phyloP scores from a whole-genome alignment of 2,113 vertebrate species.

The Dicerorhinus sumatrensis region DNA sequence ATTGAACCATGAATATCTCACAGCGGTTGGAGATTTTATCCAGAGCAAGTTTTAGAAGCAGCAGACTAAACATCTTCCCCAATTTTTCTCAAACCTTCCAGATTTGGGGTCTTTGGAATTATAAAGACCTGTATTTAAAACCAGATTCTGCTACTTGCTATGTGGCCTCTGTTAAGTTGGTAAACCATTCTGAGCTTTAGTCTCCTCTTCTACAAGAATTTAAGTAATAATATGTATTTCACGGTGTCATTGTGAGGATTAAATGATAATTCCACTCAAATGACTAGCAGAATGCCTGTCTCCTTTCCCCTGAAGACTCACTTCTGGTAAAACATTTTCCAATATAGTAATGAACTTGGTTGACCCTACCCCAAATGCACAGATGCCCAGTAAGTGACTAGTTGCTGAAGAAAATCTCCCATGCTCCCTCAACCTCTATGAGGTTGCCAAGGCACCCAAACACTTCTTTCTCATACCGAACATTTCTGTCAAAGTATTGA shows the following conservation, averaged over 20 bases:
- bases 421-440: not conserved
- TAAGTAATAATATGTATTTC: not conserved
- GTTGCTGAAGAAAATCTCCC: not conserved
- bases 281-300: not conserved
- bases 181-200: not conserved
- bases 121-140: not conserved
- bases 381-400: not conserved
- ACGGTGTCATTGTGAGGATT: not conserved
- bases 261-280: not conserved
- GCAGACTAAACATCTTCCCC: not conserved
- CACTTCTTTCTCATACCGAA: not conserved
- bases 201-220: slow-evolving; percentile 7
- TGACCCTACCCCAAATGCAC: not conserved
- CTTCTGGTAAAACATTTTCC: not conserved
- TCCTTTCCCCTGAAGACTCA: not conserved
- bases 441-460: not conserved
- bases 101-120: not conserved
- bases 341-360: not conserved
- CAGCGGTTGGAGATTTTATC: not conserved
- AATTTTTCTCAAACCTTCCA: not conserved
- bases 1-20: not conserved
- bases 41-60: not conserved
- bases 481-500: not conserved
- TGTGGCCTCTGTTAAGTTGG: not conserved
- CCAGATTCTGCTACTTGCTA: not conserved